A percentile compares a stretch with the other conserved stretches of the same genome.
phyloP scores from a whole-genome alignment of 2,113 vertebrate species.

The Sturnira hondurensis region DNA sequence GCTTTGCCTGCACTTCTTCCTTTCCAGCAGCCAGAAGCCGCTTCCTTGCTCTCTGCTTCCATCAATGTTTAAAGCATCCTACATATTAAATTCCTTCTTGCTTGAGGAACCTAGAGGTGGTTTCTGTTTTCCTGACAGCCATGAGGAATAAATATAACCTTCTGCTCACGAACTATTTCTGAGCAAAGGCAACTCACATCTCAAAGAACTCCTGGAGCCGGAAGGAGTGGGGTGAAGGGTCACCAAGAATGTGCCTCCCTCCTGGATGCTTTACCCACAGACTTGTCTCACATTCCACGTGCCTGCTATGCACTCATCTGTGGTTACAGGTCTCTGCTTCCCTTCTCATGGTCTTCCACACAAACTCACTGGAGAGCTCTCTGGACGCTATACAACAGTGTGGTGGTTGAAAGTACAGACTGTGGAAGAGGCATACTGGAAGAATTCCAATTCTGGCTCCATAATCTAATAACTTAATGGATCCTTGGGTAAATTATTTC shows the following conservation, averaged over 20 bases:
- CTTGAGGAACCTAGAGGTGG: background rate
- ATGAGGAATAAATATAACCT: background rate
- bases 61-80: background rate
- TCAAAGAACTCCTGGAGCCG: background rate
- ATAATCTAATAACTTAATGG: background rate
- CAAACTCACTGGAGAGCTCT: background rate
- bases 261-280: background rate
- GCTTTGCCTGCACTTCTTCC: background rate
- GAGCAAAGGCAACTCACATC: background rate
- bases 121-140: background rate
- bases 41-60: too few species aligned
- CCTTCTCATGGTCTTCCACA: background rate
- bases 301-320: background rate
- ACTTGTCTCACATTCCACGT: too few species aligned
- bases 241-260: background rate
- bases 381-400: background rate
- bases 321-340: background rate
- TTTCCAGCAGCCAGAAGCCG: background rate
- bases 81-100: background rate
- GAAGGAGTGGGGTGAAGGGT: background rate
- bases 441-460: background rate
- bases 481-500: background rate
- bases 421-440: background rate
- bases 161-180: background rate
- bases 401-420: background rate